Conservation (phyloP, 2,797 vertebrate species). For the Hippopotamyrus pictus region DNA sequence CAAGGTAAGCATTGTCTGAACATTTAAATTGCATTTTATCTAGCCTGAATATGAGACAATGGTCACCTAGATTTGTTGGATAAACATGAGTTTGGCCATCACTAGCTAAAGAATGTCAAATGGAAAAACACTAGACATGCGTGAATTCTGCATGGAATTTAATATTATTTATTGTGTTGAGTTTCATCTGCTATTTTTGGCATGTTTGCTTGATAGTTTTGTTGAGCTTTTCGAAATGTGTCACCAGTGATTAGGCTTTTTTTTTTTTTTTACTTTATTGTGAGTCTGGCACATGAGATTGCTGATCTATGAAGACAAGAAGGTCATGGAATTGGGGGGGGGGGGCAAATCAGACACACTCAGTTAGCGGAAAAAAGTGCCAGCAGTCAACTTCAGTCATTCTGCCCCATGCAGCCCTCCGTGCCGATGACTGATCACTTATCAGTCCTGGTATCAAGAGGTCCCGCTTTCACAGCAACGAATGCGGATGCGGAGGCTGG, state of each 20-base stretch:
- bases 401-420: neutral
- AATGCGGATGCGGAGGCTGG: neutral
- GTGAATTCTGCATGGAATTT: neutral
- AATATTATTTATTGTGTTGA: neutral
- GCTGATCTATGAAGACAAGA: neutral
- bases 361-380: neutral
- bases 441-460: neutral
- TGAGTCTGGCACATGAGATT: neutral
- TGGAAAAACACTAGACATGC: neutral
- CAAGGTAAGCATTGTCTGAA: neutral
- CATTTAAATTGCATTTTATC: neutral
- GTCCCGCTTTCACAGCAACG: neutral
- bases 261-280: neutral
- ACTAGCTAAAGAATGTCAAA: neutral
- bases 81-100: neutral
- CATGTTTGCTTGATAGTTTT: neutral
- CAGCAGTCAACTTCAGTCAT: neutral
- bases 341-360: neutral
- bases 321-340: neutral
- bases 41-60: no score
- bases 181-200: neutral
- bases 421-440: neutral
- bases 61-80: neutral
- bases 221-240: neutral
- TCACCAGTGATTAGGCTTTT: neutral